Evolutionary conservation across 2,797 vertebrate species (phyloP).

Genomic region (Leptatherina wallacei): DNA sequence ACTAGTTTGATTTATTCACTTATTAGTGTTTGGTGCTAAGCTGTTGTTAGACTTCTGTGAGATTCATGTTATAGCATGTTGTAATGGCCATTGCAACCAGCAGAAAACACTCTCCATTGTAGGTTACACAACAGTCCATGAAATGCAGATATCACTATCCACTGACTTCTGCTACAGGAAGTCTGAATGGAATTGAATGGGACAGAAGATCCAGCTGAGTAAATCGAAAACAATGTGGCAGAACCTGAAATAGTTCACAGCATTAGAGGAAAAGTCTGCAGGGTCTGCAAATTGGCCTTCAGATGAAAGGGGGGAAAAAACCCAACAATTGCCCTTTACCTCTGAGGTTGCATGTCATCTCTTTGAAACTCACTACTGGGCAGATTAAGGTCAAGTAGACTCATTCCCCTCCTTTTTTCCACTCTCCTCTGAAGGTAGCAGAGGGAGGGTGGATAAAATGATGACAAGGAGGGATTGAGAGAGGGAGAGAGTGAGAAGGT

Average conservation of each 20-base stretch:
- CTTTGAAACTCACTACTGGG: constrained; percentile 80
- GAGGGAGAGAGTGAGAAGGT: constrained; percentile 50
- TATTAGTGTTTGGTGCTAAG: constrained; percentile 36
- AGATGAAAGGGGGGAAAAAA: constrained; percentile 62
- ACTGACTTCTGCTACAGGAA: constrained; percentile 6
- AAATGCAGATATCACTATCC: constrained; percentile 28
- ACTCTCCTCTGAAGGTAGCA: constrained; percentile 65
- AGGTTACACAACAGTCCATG: constrained; percentile 27
- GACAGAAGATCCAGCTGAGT: constrained; percentile 44
- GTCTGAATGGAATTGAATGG: constrained; percentile 41
- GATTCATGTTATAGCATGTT: constrained; percentile 36
- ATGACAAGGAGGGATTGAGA: constrained; percentile 68
- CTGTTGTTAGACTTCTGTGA: constrained; percentile 38
- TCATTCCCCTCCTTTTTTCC: constrained; percentile 41
- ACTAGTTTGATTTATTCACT: constrained; percentile 40
- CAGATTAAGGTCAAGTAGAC: constrained; percentile 87
- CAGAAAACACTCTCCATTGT: constrained; percentile 33
- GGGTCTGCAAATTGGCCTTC: constrained; percentile 80
- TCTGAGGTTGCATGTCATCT: constrained; percentile 85
- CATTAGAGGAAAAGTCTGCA: constrained; percentile 64
- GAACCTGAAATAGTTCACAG: constrained; percentile 74
- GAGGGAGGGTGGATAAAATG: constrained; percentile 67
- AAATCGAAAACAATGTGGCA: constrained; percentile 66
- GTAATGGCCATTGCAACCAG: constrained; percentile 33
- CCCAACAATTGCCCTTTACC: constrained; percentile 84